Conservation (phyloP, 2,888 invertebrate genomes). For the Scaptomyza caliginosa region DNA sequence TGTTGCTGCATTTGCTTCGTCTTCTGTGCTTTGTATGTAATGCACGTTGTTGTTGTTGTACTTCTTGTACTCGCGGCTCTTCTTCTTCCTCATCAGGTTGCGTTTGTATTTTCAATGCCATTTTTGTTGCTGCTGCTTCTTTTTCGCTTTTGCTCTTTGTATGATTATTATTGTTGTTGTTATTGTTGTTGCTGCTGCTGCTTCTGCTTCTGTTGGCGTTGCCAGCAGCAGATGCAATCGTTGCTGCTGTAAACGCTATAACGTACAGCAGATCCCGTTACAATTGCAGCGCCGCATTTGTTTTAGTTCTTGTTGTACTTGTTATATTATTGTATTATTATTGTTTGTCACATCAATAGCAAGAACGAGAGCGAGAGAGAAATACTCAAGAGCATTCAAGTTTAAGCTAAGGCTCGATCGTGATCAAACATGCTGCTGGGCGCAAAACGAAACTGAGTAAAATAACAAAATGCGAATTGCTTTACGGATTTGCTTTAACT, state of each 20-base stretch:
- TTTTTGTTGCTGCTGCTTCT: conserved; percentile 33
- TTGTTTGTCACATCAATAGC: neutral
- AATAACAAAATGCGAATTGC: neutral
- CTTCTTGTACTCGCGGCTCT: conserved; percentile 26
- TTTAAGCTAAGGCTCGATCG: conserved; percentile 18
- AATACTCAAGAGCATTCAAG: conserved; percentile 1
- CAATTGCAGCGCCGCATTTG: conserved; percentile 59
- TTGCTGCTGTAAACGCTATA: conserved; percentile 28
- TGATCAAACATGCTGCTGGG: conserved; percentile 21
- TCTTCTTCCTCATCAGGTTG: conserved; percentile 12
- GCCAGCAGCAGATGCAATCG: neutral
- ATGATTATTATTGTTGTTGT: conserved; percentile 12
- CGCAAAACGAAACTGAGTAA: neutral
- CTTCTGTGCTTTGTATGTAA: conserved; percentile 33
- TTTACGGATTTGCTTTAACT: neutral
- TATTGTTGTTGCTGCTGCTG: conserved; percentile 21
- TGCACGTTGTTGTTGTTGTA: conserved; percentile 32
- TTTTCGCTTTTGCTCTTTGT: conserved; percentile 12
- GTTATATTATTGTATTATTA: conserved; percentile 3
- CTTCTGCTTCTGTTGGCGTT: too few species aligned
- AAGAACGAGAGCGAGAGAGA: neutral
- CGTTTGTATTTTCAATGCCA: conserved; percentile 44
- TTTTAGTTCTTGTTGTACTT: conserved; percentile 2
- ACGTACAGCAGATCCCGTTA: conserved; percentile 54
- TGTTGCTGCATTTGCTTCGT: conserved; percentile 36